Percentiles rank a stretch among this genome's conserved stretches.
Conservation (phyloP, 23 tunicate species). For the Pegea sp. region DNA sequence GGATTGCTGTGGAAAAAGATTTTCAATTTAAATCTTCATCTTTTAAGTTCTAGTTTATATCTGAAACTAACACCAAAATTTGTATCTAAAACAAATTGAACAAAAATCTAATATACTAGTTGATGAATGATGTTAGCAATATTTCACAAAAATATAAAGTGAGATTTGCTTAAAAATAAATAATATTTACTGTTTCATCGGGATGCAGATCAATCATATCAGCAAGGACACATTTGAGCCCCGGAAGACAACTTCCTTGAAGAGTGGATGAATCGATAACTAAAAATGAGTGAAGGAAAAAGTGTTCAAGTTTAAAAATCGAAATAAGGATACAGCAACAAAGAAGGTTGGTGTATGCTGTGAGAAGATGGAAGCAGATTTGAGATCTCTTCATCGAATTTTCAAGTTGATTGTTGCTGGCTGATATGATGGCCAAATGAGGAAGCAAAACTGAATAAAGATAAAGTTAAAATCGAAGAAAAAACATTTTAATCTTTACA, state of each 20-base stretch:
- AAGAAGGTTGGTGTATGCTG: slow-evolving; percentile 48
- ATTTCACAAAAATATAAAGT: no score
- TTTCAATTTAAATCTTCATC: no score
- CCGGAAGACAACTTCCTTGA: slow-evolving; percentile 69
- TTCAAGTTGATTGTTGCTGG: slow-evolving; percentile 29
- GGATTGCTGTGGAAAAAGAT: no score
- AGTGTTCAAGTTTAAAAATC: neutral
- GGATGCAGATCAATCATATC: slow-evolving; percentile 59
- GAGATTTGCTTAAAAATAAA: no score
- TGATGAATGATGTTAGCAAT: no score
- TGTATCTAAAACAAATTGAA: no score
- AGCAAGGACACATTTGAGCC: slow-evolving; percentile 29
- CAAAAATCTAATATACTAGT: no score
- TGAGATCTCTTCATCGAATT: slow-evolving; percentile 30
- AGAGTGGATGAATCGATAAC: slow-evolving; percentile 4
- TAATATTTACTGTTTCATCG: no score
- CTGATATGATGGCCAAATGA: slow-evolving; percentile 53
- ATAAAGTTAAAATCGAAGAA: neutral
- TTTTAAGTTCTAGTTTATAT: no score
- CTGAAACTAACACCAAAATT: no score
- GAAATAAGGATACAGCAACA: slow-evolving; percentile 63
- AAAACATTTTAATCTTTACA: slow-evolving; percentile 6
- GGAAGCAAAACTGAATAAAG: slow-evolving; percentile 44
- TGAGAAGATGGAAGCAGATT: slow-evolving; percentile 24
- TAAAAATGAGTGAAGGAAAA: neutral